phyloP scores from a whole-genome alignment of 2,113 vertebrate genomes.

The Campylorhamphus procurvoides region DNA sequence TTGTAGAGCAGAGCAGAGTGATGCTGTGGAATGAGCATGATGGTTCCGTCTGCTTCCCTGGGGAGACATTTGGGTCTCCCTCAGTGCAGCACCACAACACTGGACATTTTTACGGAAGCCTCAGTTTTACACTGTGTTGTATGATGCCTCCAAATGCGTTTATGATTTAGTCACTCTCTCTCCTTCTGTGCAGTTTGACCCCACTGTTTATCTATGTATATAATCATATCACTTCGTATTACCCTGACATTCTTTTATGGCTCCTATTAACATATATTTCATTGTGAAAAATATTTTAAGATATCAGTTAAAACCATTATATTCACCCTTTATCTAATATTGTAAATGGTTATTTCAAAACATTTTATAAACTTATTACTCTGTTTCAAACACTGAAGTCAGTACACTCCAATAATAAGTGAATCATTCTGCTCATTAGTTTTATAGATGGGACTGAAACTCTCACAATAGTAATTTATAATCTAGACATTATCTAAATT shows the following conservation, averaged over 20 bases:
- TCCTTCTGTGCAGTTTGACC: not conserved
- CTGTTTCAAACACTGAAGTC: not conserved
- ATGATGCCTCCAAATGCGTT: accelerated
- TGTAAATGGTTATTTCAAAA: not conserved
- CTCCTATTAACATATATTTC: not conserved
- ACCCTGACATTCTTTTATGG: not conserved
- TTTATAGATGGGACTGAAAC: not conserved
- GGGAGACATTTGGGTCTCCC: not conserved
- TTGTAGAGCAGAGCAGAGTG: not conserved
- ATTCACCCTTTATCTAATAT: not conserved
- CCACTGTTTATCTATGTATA: accelerated
- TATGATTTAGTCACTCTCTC: not conserved
- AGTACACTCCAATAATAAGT: not conserved
- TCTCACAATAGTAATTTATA: not conserved
- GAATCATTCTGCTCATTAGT: not conserved
- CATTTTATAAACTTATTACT: not conserved
- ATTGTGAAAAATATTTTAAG: not conserved
- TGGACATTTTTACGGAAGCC: accelerated
- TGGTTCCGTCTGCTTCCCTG: not conserved
- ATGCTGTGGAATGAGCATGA: accelerated
- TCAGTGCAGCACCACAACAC: not conserved
- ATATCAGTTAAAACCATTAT: not conserved
- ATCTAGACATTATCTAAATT: not conserved
- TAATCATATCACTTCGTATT: not conserved
- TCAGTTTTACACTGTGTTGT: accelerated